phyloP scores from a whole-genome alignment of 2,888 invertebrate species.

The Eugnorisma glareosa region DNA sequence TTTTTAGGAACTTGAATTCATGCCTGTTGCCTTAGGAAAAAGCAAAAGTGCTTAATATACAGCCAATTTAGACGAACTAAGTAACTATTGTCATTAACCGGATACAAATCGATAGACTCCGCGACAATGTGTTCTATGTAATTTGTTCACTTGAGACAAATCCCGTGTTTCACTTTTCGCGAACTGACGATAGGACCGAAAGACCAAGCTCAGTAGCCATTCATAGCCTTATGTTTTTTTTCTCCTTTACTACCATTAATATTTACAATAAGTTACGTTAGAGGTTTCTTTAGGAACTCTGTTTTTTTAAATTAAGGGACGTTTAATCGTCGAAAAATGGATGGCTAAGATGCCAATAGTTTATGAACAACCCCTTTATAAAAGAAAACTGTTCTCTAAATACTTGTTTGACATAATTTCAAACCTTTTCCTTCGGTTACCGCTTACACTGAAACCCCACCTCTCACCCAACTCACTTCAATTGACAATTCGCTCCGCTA shows the following conservation, averaged over 20 bases:
- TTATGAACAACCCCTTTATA: neutral
- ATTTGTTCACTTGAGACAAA: neutral
- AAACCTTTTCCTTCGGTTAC: neutral
- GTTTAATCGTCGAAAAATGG: neutral
- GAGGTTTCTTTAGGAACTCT: neutral
- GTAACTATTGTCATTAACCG: neutral
- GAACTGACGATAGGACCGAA: neutral
- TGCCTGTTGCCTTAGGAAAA: neutral
- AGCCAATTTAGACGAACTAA: neutral
- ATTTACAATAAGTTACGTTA: too few species aligned
- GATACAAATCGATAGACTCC: neutral
- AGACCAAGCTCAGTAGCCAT: neutral
- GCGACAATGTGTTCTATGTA: neutral
- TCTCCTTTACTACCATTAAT: neutral
- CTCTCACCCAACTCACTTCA: conserved; percentile 25
- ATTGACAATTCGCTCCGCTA: conserved; percentile 63
- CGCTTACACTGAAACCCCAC: conserved; percentile 36
- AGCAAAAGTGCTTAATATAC: neutral
- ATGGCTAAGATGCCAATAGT: neutral
- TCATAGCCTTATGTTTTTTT: neutral
- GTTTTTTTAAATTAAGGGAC: neutral
- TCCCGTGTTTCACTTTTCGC: neutral
- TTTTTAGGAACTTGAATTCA: neutral
- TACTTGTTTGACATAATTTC: neutral
- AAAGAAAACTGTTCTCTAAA: neutral